Evolutionary conservation across 1,140 invertebrate genomes (phyloP).

Genomic region (Zeugodacus cucurbitae): DNA sequence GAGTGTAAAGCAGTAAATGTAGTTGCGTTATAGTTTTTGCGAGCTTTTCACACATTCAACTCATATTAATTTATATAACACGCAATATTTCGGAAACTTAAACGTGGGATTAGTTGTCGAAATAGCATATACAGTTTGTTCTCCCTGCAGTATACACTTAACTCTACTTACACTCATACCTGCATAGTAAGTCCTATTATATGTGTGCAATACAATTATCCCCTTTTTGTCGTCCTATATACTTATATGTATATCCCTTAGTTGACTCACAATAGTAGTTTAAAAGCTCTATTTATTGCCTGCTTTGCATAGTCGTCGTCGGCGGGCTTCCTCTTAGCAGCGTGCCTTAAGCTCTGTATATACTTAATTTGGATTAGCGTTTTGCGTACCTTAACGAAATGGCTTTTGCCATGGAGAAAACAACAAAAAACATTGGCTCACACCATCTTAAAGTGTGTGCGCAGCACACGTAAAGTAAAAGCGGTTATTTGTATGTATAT

Average conservation of each 20-base stretch:
- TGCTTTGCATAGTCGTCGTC: not conserved
- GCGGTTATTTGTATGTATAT: not conserved
- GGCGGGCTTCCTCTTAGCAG: not conserved
- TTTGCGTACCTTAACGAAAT: not conserved
- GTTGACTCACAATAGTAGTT: not conserved
- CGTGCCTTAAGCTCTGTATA: not conserved
- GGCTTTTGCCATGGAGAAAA: not conserved
- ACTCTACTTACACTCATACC: no score
- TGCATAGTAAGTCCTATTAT: no score
- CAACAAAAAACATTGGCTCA: not conserved
- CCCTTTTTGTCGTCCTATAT: not conserved
- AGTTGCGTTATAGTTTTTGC: not conserved
- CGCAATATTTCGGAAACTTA: not conserved
- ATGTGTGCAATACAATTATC: not conserved
- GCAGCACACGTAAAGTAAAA: not conserved
- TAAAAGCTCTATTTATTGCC: not conserved
- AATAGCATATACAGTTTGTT: not conserved
- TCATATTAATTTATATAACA: not conserved
- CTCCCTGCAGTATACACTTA: no score
- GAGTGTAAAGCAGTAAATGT: not conserved
- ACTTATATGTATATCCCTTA: not conserved
- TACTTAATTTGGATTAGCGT: not conserved
- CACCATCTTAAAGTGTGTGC: not conserved
- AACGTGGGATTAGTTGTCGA: not conserved
- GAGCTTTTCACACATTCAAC: not conserved